Conservation (phyloP, 2,797 vertebrate species). For the Sebastes minor region DNA sequence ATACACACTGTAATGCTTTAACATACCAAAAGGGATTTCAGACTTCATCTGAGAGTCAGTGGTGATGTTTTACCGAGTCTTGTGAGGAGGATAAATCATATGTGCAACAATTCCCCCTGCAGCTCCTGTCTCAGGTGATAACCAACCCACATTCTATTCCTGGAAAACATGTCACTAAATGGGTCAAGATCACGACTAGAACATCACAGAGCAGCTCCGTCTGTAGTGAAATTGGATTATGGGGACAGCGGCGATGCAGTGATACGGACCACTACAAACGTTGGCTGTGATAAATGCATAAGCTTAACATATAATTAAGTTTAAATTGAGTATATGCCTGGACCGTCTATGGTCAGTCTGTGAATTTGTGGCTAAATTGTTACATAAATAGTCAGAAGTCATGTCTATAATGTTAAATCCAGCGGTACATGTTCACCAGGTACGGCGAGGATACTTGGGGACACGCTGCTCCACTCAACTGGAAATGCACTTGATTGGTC, state of each 20-base stretch:
- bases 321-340: no score
- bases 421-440: no score
- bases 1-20: not conserved
- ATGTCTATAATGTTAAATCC: no score
- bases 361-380: no score
- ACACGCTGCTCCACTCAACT: no score
- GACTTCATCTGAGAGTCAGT: not conserved
- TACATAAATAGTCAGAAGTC: no score
- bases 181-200: constrained; percentile 71
- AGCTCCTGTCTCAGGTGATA: constrained; percentile 50
- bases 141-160: constrained; percentile 76
- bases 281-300: not conserved
- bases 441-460: no score
- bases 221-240: constrained; percentile 32
- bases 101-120: constrained; percentile 7
- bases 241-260: constrained; percentile 13
- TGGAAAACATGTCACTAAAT: constrained; percentile 78
- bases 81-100: constrained; percentile 20
- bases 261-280: not conserved
- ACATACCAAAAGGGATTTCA: not conserved
- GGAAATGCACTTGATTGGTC: no score
- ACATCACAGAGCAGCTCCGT: constrained; percentile 23
- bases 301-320: not conserved
- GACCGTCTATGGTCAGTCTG: no score
- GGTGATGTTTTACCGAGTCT: constrained; percentile 1